Percentiles rank a stretch among this genome's conserved stretches.
These are phyloP conservation scores for Hydrocynus forskahlii DNA, from an alignment of 2,797 vertebrate genomes.

Conservation along the genomic window DNA sequence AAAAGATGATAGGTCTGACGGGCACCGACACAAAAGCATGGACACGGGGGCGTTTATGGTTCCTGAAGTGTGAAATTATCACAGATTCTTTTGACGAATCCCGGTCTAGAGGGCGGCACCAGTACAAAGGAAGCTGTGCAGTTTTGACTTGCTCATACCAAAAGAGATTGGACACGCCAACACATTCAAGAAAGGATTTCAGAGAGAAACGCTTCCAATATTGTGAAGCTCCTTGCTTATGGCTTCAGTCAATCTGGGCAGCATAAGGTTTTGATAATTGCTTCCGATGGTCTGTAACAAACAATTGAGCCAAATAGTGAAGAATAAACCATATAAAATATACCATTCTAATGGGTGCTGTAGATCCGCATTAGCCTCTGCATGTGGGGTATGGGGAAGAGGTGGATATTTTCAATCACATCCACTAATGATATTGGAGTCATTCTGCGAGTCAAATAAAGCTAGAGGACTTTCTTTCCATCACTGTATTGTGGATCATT, in stretches of 20 bases:
- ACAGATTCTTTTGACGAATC: constrained; percentile 33
- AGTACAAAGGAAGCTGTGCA: constrained; percentile 19
- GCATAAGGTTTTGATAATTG: constrained; percentile 12
- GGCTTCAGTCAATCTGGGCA: constrained; percentile 9
- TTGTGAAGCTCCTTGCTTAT: not conserved
- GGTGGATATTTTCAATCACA: constrained; percentile 44
- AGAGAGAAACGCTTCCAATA: constrained; percentile 11
- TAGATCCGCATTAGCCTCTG: constrained; percentile 5
- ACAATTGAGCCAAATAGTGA: constrained; percentile 16
- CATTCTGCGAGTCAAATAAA: constrained; percentile 37
- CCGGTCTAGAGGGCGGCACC: constrained; percentile 8
- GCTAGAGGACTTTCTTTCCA: constrained; percentile 41
- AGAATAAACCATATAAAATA: constrained; percentile 34
- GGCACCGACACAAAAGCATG: constrained; percentile 26
- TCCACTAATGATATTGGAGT: constrained; percentile 46
- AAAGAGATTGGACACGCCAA: constrained; percentile 30
- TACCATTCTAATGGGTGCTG: constrained; percentile 1
- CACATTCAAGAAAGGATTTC: constrained; percentile 33
- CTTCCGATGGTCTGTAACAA: constrained; percentile 14
- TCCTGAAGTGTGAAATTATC: constrained; percentile 50
- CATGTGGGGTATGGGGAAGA: constrained; percentile 7
- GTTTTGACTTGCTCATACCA: constrained; percentile 40
- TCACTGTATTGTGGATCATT: constrained; percentile 56
- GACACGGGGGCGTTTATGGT: constrained; percentile 36
- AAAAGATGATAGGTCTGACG: constrained; percentile 35